Evolutionary conservation across 2,888 invertebrate genomes (phyloP), one percentile per base, ranked within the genome.

Genomic region (Zaprionus bogoriensis): DNA sequence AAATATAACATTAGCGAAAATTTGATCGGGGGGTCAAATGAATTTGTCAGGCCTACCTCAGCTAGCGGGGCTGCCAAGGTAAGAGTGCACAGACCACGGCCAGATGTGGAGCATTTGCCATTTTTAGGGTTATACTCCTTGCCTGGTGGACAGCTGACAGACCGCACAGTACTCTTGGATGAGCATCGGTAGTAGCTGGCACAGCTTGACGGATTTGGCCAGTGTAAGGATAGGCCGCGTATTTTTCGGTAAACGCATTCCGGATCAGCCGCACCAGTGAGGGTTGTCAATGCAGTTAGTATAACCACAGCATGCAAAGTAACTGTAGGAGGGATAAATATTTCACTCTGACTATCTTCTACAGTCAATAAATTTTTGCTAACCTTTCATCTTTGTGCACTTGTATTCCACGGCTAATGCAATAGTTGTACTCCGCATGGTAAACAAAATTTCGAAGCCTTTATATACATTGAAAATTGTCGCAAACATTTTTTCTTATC

Each of bases 121-220:
- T 57, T 79, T 12, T 67, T 77, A 1, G 75, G 30, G 63, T 87
- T 87, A 60, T 89, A 89, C 23, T 83, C 76, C 54, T 85, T 85
- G 9, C 80, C 87, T 3, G 25, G 32, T 1, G 89, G 77, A 38
- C 89, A 90, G 3, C 63, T 67, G 1, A 90, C 28, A 4, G 74
- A 48, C 6, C 85, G 80, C 27, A 79, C 85, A 0, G 61, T 48
- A 41, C 77, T 79, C 44, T 83, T 87, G n/a, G 63, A 57, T 5
- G 80, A 74, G 58, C 89, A 89, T 12, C 88, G 88, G 57, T 88
- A 89, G 39, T 87, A 89, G 47, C 74, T 74, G 25, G 78, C 61
- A 23, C 89, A 89, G 39, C 74, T 75, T 1, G 60, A 41, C 9
- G 89, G 89, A 67, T 89, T 81, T 1, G 88, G 80, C 87, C 86